A percentile compares a stretch with the other conserved stretches of the same genome.
Conservation (phyloP, 1,140 invertebrate genomes). For the Pseudomyrmex sp. region DNA sequence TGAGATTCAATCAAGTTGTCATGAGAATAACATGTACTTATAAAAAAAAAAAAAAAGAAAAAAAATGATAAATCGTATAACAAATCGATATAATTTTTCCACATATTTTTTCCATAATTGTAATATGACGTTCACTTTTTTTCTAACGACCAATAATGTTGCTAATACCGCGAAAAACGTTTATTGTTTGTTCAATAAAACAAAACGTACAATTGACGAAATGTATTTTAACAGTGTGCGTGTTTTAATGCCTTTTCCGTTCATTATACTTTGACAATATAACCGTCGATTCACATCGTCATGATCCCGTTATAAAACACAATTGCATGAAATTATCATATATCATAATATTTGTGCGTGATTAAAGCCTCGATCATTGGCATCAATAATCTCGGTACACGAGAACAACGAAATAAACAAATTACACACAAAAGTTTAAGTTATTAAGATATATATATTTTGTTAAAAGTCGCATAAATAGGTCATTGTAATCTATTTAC, state of each 20-base stretch:
- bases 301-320: neutral
- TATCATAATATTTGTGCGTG: conserved; percentile 33
- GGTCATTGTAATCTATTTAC: conserved; percentile 47
- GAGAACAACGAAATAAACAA: conserved; percentile 14
- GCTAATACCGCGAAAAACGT: neutral
- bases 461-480: conserved; percentile 39
- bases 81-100: neutral
- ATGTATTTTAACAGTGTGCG: conserved; percentile 44
- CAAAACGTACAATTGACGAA: neutral
- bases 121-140: neutral
- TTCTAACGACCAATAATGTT: neutral
- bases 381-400: conserved; percentile 3
- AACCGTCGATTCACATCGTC: neutral
- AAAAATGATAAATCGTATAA: no score
- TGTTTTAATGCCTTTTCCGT: conserved; percentile 6
- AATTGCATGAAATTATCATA: conserved; percentile 39
- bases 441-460: conserved; percentile 54
- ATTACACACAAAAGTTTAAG: conserved; percentile 27
- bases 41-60: no score
- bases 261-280: neutral
- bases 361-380: conserved; percentile 7
- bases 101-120: conserved; percentile 2
- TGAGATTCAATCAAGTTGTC: neutral
- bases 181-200: neutral
- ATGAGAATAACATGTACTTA: no score